Base-by-base conservation (phyloP, 1,140 invertebrate species). In the Nasonia longicornis region DNA sequence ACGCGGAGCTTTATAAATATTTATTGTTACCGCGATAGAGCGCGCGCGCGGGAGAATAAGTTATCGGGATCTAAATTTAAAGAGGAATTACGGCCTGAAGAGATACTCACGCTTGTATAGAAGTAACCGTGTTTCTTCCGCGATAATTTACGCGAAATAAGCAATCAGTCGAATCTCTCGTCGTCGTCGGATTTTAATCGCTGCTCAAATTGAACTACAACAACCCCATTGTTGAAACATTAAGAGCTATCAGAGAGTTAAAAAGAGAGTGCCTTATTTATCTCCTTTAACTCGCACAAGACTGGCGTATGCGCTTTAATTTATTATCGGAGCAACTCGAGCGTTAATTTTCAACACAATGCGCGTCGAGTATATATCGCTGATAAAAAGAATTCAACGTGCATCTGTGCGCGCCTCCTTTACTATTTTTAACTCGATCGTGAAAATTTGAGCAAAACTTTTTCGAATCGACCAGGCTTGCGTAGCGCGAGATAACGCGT, bases 221-320 rank as follows among this genome's bases (percentile, higher is more conserved):
- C 38, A 35, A 20, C 70, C 11, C 16, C 70, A 71, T 71, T 71
- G 70, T 71, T 71, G 70, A 38, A 71, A 71, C 42, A 71, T 71
- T 11, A 22, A 71, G 14, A 70, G 20, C 67, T 14, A 20, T n/a
- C 2, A 22, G 35, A 22, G 70, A 31, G 70, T 67, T 26, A 29
- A 31, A 67, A 67, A 67, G 29, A 38, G 26, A 20, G 67, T 20
- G 35, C 20, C 35, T 16, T 35, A 26, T 26, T 71, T 71, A 71
- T 42, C 69, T 42, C 10, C 52, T 58, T 71, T n/a, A 42, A 71
- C 20, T 71, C 20, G 26, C 26, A 31, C 10, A 35, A 35, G 20
- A 70, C 22, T 38, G 29, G 26, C 38, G 11, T 29, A 42, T 20
- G 16, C 35, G 31, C 29, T 35, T 71, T 42, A 71, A 71, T 71